phyloP scores from a whole-genome alignment of 2,888 invertebrate species.

The Terebella lapidaria region DNA sequence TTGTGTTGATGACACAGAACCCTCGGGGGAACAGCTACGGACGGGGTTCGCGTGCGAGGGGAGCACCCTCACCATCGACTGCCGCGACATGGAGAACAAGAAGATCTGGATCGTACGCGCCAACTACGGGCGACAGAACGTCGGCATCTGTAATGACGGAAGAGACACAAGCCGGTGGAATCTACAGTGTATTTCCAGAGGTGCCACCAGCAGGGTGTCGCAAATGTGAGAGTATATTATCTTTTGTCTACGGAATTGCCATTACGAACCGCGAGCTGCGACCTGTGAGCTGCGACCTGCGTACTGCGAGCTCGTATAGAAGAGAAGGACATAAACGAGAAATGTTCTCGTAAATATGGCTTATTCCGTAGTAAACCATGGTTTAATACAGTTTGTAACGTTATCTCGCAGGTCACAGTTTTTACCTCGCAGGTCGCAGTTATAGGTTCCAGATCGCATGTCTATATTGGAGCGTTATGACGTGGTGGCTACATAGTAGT shows the following conservation, averaged over 20 bases:
- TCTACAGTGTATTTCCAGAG: slow-evolving; percentile 89
- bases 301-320: too few species aligned
- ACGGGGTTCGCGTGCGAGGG: slow-evolving; percentile 93
- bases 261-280: background rate
- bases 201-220: slow-evolving; percentile 79
- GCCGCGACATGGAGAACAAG: slow-evolving; percentile 68
- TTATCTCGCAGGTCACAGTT: too few species aligned
- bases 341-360: too few species aligned
- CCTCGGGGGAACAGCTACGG: slow-evolving; percentile 40
- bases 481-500: too few species aligned
- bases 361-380: too few species aligned
- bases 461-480: too few species aligned
- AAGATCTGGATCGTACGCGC: slow-evolving; percentile 86
- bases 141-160: slow-evolving; percentile 92
- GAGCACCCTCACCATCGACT: slow-evolving; percentile 80
- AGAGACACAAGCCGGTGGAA: slow-evolving; percentile 89
- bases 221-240: slow-evolving; percentile 63
- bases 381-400: too few species aligned
- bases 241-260: background rate
- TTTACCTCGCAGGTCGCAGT: too few species aligned
- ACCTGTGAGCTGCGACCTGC: too few species aligned
- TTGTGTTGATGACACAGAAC: too few species aligned
- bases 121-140: slow-evolving; percentile 87
- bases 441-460: too few species aligned
- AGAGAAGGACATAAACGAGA: too few species aligned